These are phyloP conservation scores for Pentalonia nigronervosa DNA, from an alignment of 1,140 invertebrate genomes.

Conservation along the genomic window DNA sequence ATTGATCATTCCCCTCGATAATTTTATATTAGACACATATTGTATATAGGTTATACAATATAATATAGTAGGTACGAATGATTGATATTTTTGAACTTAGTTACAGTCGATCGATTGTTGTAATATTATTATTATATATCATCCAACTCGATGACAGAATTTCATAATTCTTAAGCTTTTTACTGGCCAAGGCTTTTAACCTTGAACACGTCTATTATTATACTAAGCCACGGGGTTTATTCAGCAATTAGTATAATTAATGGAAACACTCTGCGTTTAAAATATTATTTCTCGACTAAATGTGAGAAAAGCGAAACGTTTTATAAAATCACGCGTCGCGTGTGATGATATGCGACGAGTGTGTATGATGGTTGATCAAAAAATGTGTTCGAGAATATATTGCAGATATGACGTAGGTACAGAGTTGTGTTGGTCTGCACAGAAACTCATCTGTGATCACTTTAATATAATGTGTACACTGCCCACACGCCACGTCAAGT, in stretches of 20 bases:
- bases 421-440: neutral
- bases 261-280: neutral
- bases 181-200: neutral
- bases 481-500: neutral
- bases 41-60: too few relatives aligned
- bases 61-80: neutral
- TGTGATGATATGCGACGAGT: neutral
- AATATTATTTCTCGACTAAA: neutral
- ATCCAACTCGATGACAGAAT: neutral
- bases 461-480: neutral
- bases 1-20: neutral
- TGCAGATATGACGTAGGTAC: neutral
- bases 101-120: neutral
- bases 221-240: neutral
- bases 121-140: neutral
- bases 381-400: neutral
- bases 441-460: neutral
- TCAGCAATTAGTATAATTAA: neutral
- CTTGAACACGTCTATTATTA: slow-evolving; percentile 10
- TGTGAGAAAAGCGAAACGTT: neutral
- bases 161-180: neutral
- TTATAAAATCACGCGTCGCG: neutral
- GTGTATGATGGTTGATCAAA: neutral
- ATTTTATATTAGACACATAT: neutral
- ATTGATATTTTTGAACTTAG: neutral